These are phyloP conservation scores for Pinna nobilis DNA, from an alignment of 1,140 invertebrate genomes.

Conservation along the genomic window DNA sequence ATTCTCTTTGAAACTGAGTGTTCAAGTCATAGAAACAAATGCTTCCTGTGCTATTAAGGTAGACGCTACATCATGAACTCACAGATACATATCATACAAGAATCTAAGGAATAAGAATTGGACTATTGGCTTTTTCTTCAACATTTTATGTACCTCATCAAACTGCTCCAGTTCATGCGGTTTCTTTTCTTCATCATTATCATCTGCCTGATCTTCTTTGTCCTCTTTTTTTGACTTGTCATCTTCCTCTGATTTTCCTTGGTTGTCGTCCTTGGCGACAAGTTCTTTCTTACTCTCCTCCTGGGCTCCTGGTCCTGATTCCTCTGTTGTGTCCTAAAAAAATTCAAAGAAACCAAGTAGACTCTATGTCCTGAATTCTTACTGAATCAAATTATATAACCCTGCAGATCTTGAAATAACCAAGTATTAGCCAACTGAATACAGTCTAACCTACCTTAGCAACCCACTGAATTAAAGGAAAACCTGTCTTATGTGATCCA, in stretches of 20 bases:
- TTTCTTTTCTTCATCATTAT: constrained; percentile 66
- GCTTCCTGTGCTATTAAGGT: constrained; percentile 51
- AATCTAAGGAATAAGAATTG: too few species aligned
- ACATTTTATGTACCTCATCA: constrained; percentile 81
- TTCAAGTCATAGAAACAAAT: too few species aligned
- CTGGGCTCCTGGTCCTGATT: constrained; percentile 67
- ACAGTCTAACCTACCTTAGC: too few species aligned
- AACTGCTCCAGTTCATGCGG: constrained; percentile 80
- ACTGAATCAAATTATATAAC: too few species aligned
- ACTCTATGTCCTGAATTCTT: too few species aligned
- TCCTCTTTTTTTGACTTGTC: constrained; percentile 81
- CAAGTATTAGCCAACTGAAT: too few species aligned
- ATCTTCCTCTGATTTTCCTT: constrained; percentile 75
- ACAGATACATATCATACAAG: too few species aligned
- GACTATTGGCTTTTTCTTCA: too few species aligned
- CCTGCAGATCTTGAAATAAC: too few species aligned
- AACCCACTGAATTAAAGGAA: too few species aligned
- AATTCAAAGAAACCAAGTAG: neutral
- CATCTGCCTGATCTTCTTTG: constrained; percentile 76
- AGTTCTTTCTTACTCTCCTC: constrained; percentile 66
- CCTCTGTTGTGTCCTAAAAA: constrained; percentile 61
- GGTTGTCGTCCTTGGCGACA: constrained; percentile 74
- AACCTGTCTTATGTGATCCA: too few species aligned
- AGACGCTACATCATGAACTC: neutral
- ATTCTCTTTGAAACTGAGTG: too few species aligned